Conservation (phyloP, 2,888 invertebrate genomes). For the Prosapia bicincta region DNA sequence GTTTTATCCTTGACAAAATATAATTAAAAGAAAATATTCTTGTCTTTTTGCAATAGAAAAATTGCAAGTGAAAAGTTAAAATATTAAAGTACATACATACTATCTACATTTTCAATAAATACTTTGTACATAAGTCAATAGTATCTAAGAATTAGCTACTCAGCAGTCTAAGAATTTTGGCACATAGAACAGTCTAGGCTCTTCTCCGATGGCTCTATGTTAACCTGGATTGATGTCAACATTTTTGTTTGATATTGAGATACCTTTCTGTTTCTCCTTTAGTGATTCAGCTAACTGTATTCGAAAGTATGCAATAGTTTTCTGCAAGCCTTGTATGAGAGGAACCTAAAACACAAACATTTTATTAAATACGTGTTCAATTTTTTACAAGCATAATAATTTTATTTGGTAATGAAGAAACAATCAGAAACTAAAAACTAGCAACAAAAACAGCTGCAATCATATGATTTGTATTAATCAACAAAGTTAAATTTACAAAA, state of each 20-base stretch:
- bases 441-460: too few species aligned
- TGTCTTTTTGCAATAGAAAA: too few species aligned
- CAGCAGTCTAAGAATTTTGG: neutral
- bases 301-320: slow-evolving; percentile 91
- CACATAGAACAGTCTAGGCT: neutral
- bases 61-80: neutral
- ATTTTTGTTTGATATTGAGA: slow-evolving; percentile 7
- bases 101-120: neutral
- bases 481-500: neutral
- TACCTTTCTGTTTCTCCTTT: slow-evolving; percentile 36
- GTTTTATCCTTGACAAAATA: too few species aligned
- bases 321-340: slow-evolving; percentile 79
- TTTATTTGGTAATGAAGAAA: too few species aligned
- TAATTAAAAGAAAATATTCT: too few species aligned
- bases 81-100: neutral
- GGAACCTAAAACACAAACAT: slow-evolving; percentile 56
- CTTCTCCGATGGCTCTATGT: neutral
- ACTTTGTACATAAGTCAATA: neutral
- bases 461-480: too few species aligned
- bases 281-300: slow-evolving; percentile 62
- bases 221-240: slow-evolving; percentile 15
- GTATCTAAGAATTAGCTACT: neutral
- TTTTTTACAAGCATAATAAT: too few species aligned
- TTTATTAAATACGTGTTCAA: too few species aligned
- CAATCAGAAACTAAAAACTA: too few species aligned